These are phyloP conservation scores for Macrobrachium rosenbergii DNA, from an alignment of 1,140 invertebrate genomes.

Conservation along the genomic window DNA sequence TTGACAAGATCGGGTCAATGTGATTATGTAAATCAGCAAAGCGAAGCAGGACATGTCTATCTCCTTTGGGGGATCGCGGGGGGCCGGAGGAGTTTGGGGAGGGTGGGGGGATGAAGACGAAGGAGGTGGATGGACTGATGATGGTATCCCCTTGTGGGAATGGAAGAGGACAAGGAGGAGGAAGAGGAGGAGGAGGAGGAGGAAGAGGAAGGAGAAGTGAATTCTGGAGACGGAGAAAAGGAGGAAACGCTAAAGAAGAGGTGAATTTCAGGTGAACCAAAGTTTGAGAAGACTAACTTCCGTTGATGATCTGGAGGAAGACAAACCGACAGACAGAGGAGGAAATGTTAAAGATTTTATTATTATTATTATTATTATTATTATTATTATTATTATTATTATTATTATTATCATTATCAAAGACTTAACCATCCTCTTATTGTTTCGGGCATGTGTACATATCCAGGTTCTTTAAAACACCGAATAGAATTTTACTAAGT, in stretches of 20 bases:
- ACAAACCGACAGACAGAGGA: too few species aligned
- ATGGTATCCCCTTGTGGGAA: not conserved
- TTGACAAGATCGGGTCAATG: conserved; percentile 50
- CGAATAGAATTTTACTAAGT: too few species aligned
- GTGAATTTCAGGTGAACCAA: too few species aligned
- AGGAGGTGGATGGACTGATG: not conserved
- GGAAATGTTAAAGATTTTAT: too few species aligned
- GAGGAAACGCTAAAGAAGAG: not conserved
- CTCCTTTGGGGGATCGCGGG: not conserved
- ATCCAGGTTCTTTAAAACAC: too few species aligned
- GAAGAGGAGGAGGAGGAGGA: not conserved
- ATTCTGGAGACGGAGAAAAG: not conserved
- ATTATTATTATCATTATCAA: too few species aligned
- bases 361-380: too few species aligned
- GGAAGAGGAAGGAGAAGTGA: not conserved
- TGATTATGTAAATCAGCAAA: conserved; percentile 44
- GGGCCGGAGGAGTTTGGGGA: not conserved
- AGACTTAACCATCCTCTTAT: too few species aligned
- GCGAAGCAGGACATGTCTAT: conserved; percentile 27
- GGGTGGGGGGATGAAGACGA: not conserved
- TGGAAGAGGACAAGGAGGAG: not conserved
- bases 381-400: too few species aligned
- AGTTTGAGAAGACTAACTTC: conserved; percentile 5
- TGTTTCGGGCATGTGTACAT: too few species aligned
- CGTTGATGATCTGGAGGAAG: conserved; percentile 20